Conservation (phyloP, 2,888 invertebrate species). For the Cheilosia grossa region DNA sequence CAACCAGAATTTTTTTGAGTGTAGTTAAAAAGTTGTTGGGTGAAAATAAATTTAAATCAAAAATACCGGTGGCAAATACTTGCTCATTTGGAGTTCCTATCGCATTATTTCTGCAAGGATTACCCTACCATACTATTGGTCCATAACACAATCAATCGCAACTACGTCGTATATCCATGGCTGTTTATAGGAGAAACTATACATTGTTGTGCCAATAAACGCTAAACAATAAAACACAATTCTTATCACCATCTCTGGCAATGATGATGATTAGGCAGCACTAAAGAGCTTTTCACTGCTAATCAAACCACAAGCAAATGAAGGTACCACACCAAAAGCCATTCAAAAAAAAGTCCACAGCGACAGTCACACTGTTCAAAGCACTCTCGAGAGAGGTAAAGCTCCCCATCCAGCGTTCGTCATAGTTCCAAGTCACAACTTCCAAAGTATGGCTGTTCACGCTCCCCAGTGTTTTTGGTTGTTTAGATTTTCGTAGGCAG, state of each 20-base stretch:
- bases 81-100: no score
- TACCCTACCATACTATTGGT: no score
- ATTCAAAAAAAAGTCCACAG: neutral
- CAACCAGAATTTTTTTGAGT: no score
- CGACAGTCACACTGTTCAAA: constrained; percentile 15
- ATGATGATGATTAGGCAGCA: constrained; percentile 3
- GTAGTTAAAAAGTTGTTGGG: no score
- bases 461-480: constrained; percentile 20
- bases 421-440: constrained; percentile 19
- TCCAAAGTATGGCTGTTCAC: constrained; percentile 31
- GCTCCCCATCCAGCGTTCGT: constrained; percentile 54
- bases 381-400: constrained; percentile 49
- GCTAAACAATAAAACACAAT: neutral
- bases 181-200: no score
- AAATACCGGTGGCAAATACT: no score
- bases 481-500: constrained; percentile 61
- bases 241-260: neutral
- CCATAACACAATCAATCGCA: no score
- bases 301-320: neutral
- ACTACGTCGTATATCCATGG: no score
- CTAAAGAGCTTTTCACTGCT: constrained; percentile 4
- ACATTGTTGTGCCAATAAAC: no score
- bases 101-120: no score
- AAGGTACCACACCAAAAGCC: neutral
- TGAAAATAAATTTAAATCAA: no score